A percentile compares a stretch with the other conserved stretches of the same genome.
Conservation (phyloP, 2,888 invertebrate species). For the Tenthredo notha region DNA sequence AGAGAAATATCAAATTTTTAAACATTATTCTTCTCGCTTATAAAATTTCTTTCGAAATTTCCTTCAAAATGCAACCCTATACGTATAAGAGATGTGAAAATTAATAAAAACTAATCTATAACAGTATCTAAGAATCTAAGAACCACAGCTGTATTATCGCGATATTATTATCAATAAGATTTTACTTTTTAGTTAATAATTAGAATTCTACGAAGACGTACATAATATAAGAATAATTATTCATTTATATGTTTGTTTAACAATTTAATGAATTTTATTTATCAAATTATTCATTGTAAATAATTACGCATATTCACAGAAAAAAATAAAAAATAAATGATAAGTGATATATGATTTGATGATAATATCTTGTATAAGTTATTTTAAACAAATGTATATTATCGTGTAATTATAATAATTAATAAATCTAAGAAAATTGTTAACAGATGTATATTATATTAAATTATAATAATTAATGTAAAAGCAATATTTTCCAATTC, state of each 20-base stretch:
- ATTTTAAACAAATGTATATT: background rate
- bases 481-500: background rate
- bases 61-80: background rate
- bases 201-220: background rate
- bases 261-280: background rate
- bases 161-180: background rate
- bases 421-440: background rate
- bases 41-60: background rate
- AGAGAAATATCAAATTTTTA: background rate
- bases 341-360: background rate
- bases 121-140: background rate
- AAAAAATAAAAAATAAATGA: background rate
- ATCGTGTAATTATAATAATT: conserved; percentile 13
- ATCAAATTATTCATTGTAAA: background rate
- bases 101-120: background rate
- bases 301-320: background rate
- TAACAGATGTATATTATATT: conserved; percentile 23
- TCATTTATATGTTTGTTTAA: background rate
- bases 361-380: background rate
- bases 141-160: background rate
- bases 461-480: conserved; percentile 31
- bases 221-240: background rate
- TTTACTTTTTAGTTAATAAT: background rate
- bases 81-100: background rate
- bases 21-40: background rate